Conservation (phyloP, 2,113 vertebrate genomes). For the Coreoperca whiteheadi region DNA sequence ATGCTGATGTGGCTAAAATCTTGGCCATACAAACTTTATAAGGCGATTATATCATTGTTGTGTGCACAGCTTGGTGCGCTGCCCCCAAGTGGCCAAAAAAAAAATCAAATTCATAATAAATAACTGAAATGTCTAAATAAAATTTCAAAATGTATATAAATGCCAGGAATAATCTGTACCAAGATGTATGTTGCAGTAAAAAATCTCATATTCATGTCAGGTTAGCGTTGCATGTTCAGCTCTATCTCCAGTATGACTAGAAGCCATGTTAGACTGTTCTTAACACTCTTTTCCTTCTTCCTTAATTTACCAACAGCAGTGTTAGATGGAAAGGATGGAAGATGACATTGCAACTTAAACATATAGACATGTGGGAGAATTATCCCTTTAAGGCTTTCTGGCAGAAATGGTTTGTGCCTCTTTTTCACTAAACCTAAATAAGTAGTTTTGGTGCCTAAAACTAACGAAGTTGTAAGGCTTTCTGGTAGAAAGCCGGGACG, state of each 20-base stretch:
- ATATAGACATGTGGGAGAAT: no score
- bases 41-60: not conserved
- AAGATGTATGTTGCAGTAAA: not conserved
- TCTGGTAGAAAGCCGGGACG: no score
- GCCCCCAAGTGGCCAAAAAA: not conserved
- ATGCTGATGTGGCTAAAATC: not conserved
- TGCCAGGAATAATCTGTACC: not conserved
- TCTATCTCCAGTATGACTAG: not conserved
- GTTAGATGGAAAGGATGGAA: not conserved
- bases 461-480: no score
- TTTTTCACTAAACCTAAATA: no score
- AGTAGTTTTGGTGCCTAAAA: no score
- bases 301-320: not conserved
- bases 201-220: constrained; percentile 14
- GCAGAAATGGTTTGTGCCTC: no score
- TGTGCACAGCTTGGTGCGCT: not conserved
- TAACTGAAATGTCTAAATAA: not conserved
- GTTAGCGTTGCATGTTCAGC: not conserved
- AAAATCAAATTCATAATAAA: not conserved
- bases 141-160: not conserved
- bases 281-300: not conserved
- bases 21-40: not conserved
- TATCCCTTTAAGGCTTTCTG: no score
- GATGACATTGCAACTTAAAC: not conserved
- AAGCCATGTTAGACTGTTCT: not conserved